Percentiles rank a stretch among this genome's conserved stretches.
Conservation (phyloP, 2,113 vertebrate species). For the Corythornis madagascariensis region DNA sequence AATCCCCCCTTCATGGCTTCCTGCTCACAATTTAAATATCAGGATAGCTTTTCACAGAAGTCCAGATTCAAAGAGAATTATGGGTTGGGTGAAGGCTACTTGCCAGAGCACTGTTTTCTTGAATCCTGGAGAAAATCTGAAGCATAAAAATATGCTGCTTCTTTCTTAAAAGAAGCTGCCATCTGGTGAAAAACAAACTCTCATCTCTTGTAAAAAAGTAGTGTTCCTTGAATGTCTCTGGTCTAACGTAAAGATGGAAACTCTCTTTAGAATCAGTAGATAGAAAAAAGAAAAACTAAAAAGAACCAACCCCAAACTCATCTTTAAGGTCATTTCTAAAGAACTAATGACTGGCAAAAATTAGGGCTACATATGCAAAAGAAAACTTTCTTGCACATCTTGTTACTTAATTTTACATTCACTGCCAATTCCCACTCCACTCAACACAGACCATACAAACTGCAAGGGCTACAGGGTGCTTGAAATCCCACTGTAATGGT, state of each 20-base stretch:
- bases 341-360: background rate
- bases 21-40: background rate
- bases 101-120: background rate
- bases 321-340: background rate
- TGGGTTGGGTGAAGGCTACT: background rate
- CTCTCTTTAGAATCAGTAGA: background rate
- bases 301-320: background rate
- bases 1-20: background rate
- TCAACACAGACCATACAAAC: background rate
- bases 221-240: background rate
- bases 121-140: background rate
- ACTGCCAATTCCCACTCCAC: background rate
- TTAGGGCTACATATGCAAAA: background rate
- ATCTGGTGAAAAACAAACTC: slow-evolving; percentile 5
- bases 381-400: background rate
- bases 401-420: background rate
- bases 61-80: background rate
- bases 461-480: background rate
- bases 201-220: background rate
- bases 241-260: background rate
- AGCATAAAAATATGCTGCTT: background rate
- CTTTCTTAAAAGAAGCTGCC: background rate
- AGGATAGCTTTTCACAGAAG: background rate
- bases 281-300: background rate
- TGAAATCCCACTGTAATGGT: background rate